Percentiles rank a stretch among this genome's conserved stretches.
Evolutionary conservation across 1,140 invertebrate species (phyloP).

Genomic region (Drosophila bipectinata): DNA sequence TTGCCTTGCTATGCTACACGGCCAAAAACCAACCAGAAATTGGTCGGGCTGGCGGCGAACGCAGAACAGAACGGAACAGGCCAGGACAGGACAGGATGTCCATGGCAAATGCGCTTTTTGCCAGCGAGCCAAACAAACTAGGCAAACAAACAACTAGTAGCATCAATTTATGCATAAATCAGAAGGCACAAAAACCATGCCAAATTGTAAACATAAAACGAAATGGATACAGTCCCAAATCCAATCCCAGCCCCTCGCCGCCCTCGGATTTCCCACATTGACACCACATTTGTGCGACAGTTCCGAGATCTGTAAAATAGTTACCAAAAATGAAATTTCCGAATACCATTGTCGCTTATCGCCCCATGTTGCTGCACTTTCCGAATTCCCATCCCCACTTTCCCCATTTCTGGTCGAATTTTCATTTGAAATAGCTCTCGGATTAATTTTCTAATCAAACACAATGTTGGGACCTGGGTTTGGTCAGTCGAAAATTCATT

Average conservation of each 20-base stretch:
- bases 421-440: constrained; percentile 35
- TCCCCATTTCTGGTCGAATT: constrained; percentile 16
- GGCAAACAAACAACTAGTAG: constrained; percentile 54
- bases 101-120: constrained; percentile 68
- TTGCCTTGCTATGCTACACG: constrained; percentile 23
- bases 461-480: constrained; percentile 1
- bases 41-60: neutral
- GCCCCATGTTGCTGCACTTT: constrained; percentile 2
- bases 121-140: constrained; percentile 40
- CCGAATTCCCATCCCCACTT: neutral
- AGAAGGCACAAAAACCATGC: constrained; percentile 63
- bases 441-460: constrained; percentile 48
- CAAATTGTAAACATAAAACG: constrained; percentile 64
- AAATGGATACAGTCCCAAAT: constrained; percentile 31
- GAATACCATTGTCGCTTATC: constrained; percentile 55
- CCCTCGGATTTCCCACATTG: constrained; percentile 22
- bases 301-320: constrained; percentile 21
- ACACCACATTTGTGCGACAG: constrained; percentile 34
- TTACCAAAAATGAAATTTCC: constrained; percentile 64
- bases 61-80: constrained; percentile 12
- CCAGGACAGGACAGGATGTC: constrained; percentile 31
- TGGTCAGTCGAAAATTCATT: constrained; percentile 30
- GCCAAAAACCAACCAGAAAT: constrained; percentile 30
- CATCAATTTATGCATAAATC: constrained; percentile 74
- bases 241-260: neutral